Evolutionary conservation across 2,113 vertebrate species (phyloP).

Genomic region (Axis porcinus): DNA sequence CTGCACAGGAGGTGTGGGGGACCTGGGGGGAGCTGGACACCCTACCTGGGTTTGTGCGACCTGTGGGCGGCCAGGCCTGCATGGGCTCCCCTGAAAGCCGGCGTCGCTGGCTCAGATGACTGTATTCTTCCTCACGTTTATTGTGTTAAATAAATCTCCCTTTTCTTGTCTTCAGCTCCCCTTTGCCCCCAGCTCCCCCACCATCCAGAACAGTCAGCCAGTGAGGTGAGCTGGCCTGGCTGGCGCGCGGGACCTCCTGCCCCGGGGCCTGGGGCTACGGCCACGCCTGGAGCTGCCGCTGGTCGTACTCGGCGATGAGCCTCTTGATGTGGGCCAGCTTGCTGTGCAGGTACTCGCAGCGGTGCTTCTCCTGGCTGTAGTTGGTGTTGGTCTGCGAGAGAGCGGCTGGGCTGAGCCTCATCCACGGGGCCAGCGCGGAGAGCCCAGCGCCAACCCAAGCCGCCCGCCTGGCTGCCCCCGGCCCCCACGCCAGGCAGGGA

Average conservation of each 20-base stretch:
- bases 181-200: not conserved
- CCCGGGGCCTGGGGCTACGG: constrained; percentile 65
- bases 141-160: constrained; percentile 32
- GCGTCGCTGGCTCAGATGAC: constrained; percentile 56
- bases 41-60: not conserved
- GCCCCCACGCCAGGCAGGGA: not conserved
- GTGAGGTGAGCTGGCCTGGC: not conserved
- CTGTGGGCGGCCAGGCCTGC: not conserved
- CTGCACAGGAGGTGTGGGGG: not conserved
- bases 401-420: not conserved
- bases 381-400: constrained; percentile 92
- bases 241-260: not conserved
- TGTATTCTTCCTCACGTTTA: constrained; percentile 38
- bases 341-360: constrained; percentile 98
- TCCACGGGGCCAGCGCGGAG: not conserved
- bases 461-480: not conserved
- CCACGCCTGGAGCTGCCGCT: constrained; percentile 91
- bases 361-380: constrained; percentile 97
- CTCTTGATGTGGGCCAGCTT: constrained; percentile 99
- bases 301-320: constrained; percentile 97
- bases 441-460: not conserved
- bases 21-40: not conserved
- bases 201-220: constrained; percentile 59
- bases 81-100: constrained; percentile 68
- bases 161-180: not conserved